These are phyloP conservation scores for Myotis findleyi DNA, from an alignment of 2,797 vertebrate species.

Conservation along the genomic window DNA sequence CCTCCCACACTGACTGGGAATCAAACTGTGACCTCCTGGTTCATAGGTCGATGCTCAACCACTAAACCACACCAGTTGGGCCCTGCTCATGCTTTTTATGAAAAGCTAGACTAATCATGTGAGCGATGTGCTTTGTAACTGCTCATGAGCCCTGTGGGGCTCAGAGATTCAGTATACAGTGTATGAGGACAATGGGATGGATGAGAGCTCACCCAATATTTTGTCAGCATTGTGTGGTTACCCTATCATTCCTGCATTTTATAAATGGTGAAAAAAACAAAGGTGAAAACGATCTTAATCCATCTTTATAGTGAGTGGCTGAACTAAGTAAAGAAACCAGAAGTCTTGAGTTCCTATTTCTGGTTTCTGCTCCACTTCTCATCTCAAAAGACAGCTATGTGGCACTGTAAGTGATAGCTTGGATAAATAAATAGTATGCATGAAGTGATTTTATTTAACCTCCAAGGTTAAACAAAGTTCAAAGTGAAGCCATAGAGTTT, in stretches of 20 bases:
- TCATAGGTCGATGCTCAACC: too few species aligned
- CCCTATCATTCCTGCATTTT: neutral
- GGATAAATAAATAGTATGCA: slow-evolving; percentile 28
- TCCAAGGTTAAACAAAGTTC: slow-evolving; percentile 57
- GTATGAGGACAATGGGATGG: neutral
- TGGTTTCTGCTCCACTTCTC: neutral
- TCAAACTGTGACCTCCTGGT: too few species aligned
- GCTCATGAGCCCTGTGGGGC: neutral
- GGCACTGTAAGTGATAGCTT: neutral
- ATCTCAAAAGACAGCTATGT: neutral
- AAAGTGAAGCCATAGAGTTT: neutral
- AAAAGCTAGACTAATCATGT: neutral
- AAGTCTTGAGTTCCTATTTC: neutral
- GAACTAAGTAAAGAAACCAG: neutral
- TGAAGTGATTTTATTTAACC: slow-evolving; percentile 63
- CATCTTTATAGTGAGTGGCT: neutral
- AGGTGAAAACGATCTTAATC: neutral
- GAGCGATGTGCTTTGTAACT: rapidly evolving
- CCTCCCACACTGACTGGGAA: too few species aligned
- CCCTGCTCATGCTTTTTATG: neutral
- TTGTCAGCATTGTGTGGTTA: neutral
- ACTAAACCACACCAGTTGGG: too few species aligned
- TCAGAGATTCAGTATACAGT: neutral
- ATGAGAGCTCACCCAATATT: neutral
- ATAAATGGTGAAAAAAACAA: neutral